Conservation (phyloP, 2,113 vertebrate species). For the Physeter macrocephalus region DNA sequence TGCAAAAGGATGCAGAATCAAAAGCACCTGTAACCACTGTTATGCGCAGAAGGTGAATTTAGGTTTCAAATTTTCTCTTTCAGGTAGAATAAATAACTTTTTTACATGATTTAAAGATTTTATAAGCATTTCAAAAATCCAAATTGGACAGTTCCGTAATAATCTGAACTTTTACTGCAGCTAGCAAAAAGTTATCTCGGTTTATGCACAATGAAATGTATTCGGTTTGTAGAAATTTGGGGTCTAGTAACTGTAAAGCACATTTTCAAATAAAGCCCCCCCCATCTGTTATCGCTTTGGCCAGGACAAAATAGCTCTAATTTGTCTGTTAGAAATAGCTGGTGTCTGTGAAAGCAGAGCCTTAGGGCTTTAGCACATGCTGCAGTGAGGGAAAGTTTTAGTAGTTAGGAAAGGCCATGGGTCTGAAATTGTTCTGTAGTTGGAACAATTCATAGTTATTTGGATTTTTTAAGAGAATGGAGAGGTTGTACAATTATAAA, state of each 20-base stretch:
- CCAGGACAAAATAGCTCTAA: background rate
- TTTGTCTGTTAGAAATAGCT: conserved; percentile 31
- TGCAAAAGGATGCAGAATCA: background rate
- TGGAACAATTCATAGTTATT: conserved; percentile 6
- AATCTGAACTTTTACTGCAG: background rate
- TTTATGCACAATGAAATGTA: background rate
- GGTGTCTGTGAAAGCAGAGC: background rate
- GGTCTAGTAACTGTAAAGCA: background rate
- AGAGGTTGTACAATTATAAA: background rate
- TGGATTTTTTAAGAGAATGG: background rate
- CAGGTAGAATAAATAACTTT: background rate
- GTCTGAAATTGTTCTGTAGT: conserved; percentile 34
- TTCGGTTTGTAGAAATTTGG: background rate
- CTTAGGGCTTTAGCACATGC: background rate
- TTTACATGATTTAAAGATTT: background rate
- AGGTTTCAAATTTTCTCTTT: background rate
- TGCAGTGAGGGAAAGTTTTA: background rate
- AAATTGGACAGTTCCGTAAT: background rate
- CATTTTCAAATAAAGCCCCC: conserved; percentile 21
- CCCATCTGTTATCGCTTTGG: conserved; percentile 1
- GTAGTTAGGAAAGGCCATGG: background rate
- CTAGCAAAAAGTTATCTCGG: background rate
- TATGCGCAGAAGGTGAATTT: background rate
- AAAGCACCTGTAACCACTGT: background rate
- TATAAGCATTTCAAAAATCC: background rate